Conservation (phyloP, 2,888 invertebrate genomes). For the Geotrupes spiniger region DNA sequence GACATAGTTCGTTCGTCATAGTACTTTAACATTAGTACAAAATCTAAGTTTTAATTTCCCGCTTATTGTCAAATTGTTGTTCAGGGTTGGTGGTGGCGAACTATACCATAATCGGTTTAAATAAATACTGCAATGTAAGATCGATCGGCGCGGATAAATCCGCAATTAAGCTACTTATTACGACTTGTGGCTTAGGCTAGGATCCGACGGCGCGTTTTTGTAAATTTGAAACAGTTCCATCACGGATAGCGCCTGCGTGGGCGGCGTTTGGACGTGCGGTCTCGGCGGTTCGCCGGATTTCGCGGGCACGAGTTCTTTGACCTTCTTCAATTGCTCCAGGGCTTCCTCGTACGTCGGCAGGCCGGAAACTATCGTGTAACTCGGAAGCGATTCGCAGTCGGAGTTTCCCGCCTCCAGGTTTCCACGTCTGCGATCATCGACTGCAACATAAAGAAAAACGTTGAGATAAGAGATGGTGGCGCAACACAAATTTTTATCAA, state of each 20-base stretch:
- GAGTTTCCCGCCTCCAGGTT: constrained; percentile 33
- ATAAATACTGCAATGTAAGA: too few relatives aligned
- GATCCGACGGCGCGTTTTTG: constrained; percentile 25
- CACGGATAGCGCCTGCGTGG: constrained; percentile 41
- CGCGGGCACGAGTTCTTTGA: constrained; percentile 33
- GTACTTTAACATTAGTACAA: too few relatives aligned
- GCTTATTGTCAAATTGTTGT: too few relatives aligned
- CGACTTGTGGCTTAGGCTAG: background rate
- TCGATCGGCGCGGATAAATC: too few relatives aligned
- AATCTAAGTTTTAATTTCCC: too few relatives aligned
- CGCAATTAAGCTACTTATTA: background rate
- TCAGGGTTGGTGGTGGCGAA: too few relatives aligned
- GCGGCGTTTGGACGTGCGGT: constrained; percentile 35
- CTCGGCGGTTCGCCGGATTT: constrained; percentile 33
- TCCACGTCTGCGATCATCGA: constrained; percentile 40
- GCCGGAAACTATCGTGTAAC: constrained; percentile 64
- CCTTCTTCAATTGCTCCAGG: constrained; percentile 56
- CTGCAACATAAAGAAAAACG: too few relatives aligned
- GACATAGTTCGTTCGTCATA: too few relatives aligned
- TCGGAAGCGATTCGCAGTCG: constrained; percentile 53
- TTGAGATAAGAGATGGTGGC: too few relatives aligned
- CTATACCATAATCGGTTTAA: too few relatives aligned
- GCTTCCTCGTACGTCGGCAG: constrained; percentile 64
- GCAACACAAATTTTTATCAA: too few relatives aligned
- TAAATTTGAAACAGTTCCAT: constrained; percentile 45